These are phyloP conservation scores for Ciconia maguari DNA, from an alignment of 2,113 vertebrate genomes.

Conservation along the genomic window DNA sequence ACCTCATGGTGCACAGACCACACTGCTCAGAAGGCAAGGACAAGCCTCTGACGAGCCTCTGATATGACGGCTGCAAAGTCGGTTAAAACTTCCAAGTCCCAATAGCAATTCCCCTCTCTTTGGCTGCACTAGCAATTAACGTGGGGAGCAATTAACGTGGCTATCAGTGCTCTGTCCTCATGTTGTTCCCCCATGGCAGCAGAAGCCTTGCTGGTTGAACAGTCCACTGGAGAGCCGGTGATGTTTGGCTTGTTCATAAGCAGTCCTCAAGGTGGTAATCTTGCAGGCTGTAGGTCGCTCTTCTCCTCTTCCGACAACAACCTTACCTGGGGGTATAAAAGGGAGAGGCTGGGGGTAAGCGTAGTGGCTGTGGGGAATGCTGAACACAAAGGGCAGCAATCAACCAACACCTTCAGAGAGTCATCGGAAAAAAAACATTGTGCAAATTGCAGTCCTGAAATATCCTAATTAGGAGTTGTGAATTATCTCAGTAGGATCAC, in stretches of 20 bases:
- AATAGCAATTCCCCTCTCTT: background rate
- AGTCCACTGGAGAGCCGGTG: background rate
- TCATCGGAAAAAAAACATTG: background rate
- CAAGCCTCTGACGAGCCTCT: background rate
- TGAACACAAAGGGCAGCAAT: background rate
- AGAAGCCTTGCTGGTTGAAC: background rate
- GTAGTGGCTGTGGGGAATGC: background rate
- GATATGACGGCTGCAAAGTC: background rate
- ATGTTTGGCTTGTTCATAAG: background rate
- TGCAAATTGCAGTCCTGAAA: background rate
- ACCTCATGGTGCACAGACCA: background rate
- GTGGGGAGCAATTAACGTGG: background rate
- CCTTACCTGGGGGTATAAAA: accelerated
- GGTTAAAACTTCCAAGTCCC: background rate
- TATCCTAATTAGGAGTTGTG: background rate
- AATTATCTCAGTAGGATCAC: background rate
- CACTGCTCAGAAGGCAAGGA: background rate
- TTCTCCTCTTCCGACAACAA: background rate
- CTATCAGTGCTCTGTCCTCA: background rate
- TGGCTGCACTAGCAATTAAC: accelerated
- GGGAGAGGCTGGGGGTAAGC: background rate
- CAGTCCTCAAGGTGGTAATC: too few relatives aligned
- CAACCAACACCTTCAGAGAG: background rate
- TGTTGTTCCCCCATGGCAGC: background rate
- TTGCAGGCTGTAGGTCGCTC: background rate